Evolutionary conservation across 2,888 invertebrate genomes (phyloP).

Genomic region (Nephrotoma guestfalica): DNA sequence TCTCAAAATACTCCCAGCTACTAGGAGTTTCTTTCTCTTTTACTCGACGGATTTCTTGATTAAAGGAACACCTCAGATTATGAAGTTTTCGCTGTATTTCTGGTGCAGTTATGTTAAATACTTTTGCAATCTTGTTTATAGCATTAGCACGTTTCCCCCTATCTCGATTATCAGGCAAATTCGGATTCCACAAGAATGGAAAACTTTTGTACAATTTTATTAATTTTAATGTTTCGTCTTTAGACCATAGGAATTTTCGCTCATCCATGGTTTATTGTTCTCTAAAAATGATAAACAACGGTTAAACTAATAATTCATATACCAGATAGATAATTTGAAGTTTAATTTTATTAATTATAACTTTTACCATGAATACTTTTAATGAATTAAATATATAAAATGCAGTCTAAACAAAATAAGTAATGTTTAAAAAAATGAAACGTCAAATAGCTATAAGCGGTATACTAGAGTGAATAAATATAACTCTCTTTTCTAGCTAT

Average conservation of each 20-base stretch:
- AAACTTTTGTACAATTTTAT: not conserved
- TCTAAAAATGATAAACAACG: not conserved
- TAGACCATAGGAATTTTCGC: not conserved
- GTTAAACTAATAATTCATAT: not conserved
- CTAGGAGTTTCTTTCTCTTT: not conserved
- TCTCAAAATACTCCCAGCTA: not conserved
- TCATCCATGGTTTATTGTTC: not conserved
- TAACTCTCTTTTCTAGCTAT: not conserved
- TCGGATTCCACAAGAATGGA: not conserved
- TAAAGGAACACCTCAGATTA: not conserved
- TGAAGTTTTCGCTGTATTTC: not conserved
- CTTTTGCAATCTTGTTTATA: not conserved
- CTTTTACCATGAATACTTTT: not conserved
- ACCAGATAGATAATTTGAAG: not conserved
- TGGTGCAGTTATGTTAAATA: not conserved
- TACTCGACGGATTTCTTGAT: not conserved
- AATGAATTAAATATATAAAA: not conserved
- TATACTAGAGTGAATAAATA: not conserved
- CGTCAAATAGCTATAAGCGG: not conserved
- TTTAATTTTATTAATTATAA: not conserved
- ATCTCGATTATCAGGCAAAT: not conserved
- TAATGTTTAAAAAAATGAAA: not conserved
- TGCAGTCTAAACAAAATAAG: not conserved
- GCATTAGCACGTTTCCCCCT: not conserved
- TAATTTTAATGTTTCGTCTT: not conserved